Conservation (phyloP, 2,888 invertebrate genomes). For the Cylloceria caligata region DNA sequence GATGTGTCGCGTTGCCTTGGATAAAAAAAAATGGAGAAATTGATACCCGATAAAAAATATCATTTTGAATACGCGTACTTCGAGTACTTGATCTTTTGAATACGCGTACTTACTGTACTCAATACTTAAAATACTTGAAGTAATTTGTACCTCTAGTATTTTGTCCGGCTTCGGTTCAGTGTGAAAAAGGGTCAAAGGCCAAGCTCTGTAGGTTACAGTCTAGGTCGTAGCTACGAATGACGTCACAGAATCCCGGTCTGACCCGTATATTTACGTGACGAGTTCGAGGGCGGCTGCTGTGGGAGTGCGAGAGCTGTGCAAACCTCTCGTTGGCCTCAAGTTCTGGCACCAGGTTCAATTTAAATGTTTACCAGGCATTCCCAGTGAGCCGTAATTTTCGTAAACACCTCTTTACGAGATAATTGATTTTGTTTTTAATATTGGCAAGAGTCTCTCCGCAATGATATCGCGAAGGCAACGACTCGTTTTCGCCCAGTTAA, state of each 20-base stretch:
- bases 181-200: constrained; percentile 54
- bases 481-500: neutral
- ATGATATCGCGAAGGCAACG: neutral
- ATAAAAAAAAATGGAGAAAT: too few species aligned
- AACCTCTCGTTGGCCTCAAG: neutral
- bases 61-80: neutral
- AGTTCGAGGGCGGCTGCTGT: constrained; percentile 53
- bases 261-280: constrained; percentile 57
- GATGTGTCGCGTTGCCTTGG: too few species aligned
- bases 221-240: constrained; percentile 58
- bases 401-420: neutral
- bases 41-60: too few species aligned
- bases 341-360: constrained; percentile 41
- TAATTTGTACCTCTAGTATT: neutral
- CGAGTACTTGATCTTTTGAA: neutral
- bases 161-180: neutral
- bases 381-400: constrained; percentile 15
- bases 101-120: neutral
- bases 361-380: constrained; percentile 35
- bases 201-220: constrained; percentile 18
- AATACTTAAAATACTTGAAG: too few species aligned
- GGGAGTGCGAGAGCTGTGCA: constrained; percentile 36
- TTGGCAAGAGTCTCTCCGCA: neutral
- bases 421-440: constrained; percentile 44
- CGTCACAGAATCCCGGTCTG: constrained; percentile 57